Base-by-base conservation (phyloP, 2,888 invertebrate genomes). In the Hololepta plana region DNA sequence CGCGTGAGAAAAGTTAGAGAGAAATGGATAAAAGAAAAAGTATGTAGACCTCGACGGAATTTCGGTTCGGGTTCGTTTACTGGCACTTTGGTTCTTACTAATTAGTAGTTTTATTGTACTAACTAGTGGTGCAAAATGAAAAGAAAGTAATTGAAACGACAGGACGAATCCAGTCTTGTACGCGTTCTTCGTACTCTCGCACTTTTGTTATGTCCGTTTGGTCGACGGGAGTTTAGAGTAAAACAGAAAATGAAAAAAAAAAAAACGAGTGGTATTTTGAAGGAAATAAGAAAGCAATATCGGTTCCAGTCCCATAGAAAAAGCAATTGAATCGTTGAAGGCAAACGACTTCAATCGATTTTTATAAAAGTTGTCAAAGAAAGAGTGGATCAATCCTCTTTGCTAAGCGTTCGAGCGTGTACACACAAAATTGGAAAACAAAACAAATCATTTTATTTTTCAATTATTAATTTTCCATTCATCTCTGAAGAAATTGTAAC, bases 21-120 rank as follows among this genome's bases (percentile, higher is more conserved):
- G n/a, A n/a, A n/a, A n/a, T n/a, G n/a, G n/a, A n/a, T n/a, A n/a
- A 14, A 16, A 11, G 15, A 24, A 20, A 32, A 30, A 26, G 32
- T 30, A 32, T 12, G 27, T 28, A n/a, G n/a, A n/a, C n/a, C n/a
- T n/a, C n/a, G n/a, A n/a, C n/a, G n/a, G n/a, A 29, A 39, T 46
- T 53, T 53, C 53, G 51, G 53, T 53, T 53, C 51, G 53, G 51
- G 53, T 52, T 53, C 50, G 41, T 35, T 34, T 42, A 42, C 46
- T 45, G 47, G 46, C 48, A 46, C 46, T 47, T 47, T 47, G 45
- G 46, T 47, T 45, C 42, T 41, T 24, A 24, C 24, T 24, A 24
- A 24, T 24, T 15, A 14, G 15, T 24, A 24, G 24, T 13, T 27
- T 22, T 24, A 11, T 28, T 24, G 27, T n/a, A 17, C n/a, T 17